These are phyloP conservation scores for Petaurus breviceps DNA, from an alignment of 2,113 vertebrate genomes.

Conservation along the genomic window DNA sequence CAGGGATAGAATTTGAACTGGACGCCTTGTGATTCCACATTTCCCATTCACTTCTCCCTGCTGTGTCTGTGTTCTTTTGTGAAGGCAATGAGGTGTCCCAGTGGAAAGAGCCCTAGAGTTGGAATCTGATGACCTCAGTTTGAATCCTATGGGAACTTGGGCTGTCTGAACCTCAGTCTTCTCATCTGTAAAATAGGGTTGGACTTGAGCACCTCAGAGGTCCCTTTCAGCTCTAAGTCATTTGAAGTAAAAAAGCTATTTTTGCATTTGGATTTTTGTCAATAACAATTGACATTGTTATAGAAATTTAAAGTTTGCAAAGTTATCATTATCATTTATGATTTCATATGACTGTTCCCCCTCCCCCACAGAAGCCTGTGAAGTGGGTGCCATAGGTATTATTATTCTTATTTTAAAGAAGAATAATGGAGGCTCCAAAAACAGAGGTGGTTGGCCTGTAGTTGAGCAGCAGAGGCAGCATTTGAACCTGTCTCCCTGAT, in stretches of 20 bases:
- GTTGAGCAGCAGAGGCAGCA: neutral
- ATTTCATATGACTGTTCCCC: neutral
- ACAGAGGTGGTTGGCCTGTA: neutral
- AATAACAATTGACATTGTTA: neutral
- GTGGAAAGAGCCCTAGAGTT: neutral
- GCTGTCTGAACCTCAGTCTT: neutral
- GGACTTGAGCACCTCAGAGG: neutral
- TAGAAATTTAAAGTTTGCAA: neutral
- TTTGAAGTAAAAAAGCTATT: neutral
- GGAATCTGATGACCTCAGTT: neutral
- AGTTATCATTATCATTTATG: neutral
- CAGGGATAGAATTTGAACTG: neutral
- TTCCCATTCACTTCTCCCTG: fast-evolving
- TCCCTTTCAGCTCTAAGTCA: neutral
- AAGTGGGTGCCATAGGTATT: neutral
- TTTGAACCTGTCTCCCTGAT: neutral
- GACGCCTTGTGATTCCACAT: neutral
- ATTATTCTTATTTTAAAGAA: neutral
- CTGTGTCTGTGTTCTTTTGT: neutral
- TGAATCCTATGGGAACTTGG: neutral
- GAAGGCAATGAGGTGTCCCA: neutral
- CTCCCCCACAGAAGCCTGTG: neutral
- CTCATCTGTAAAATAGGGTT: neutral
- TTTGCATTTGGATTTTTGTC: neutral
- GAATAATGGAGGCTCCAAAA: neutral